A percentile compares a stretch with the other conserved stretches of the same genome.
phyloP scores from a whole-genome alignment of 1,140 invertebrate genomes.

The Zaprionus ghesquierei region DNA sequence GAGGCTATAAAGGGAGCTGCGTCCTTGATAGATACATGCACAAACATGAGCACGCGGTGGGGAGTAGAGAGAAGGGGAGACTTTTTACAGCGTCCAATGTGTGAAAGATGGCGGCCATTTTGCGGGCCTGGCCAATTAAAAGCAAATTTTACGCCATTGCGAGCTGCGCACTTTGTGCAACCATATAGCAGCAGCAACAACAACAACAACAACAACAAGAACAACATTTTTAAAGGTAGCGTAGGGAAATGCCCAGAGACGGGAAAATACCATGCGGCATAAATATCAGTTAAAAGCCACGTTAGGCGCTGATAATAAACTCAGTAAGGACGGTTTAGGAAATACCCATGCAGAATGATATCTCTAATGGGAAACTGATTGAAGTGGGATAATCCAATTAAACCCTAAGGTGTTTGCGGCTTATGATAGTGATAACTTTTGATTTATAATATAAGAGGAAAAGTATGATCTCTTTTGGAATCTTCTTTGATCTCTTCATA shows the following conservation, averaged over 20 bases:
- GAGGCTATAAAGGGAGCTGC: slow-evolving; percentile 28
- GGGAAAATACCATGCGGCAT: slow-evolving; percentile 38
- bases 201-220: slow-evolving; percentile 32
- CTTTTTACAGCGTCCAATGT: slow-evolving; percentile 12
- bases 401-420: neutral
- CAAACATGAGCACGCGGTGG: slow-evolving; percentile 13
- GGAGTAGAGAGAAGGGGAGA: neutral
- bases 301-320: slow-evolving; percentile 39
- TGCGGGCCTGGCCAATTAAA: slow-evolving; percentile 69
- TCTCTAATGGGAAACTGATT: neutral
- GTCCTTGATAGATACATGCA: slow-evolving; percentile 25
- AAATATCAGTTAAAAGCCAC: slow-evolving; percentile 48
- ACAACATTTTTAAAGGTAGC: slow-evolving; percentile 21
- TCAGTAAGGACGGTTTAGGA: neutral
- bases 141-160: slow-evolving; percentile 56
- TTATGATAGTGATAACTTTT: too few species aligned
- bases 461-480: too few species aligned
- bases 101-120: slow-evolving; percentile 16
- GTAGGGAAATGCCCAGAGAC: slow-evolving; percentile 20
- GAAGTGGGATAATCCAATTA: neutral
- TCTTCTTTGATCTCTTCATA: too few species aligned
- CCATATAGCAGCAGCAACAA: slow-evolving; percentile 17
- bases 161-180: slow-evolving; percentile 27
- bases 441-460: too few species aligned
- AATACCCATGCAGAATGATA: neutral